These are phyloP conservation scores for Chironomus tentans DNA, from an alignment of 2,888 invertebrate genomes.

Conservation along the genomic window DNA sequence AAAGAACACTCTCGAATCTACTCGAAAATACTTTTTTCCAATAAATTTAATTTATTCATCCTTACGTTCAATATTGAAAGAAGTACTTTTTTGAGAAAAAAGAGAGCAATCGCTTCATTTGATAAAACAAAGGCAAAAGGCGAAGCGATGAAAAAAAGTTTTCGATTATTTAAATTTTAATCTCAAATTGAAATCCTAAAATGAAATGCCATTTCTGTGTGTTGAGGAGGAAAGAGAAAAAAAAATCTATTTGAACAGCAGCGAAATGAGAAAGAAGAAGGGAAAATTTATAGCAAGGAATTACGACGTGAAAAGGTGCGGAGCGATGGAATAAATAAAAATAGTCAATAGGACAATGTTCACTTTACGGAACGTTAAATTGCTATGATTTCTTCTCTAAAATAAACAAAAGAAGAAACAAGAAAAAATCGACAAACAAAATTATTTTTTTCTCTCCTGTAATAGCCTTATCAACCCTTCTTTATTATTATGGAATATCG, in stretches of 20 bases:
- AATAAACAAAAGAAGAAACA: too few species aligned
- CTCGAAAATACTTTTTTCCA: background rate
- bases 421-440: too few species aligned
- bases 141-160: background rate
- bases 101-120: background rate
- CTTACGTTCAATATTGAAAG: slow-evolving; percentile 3
- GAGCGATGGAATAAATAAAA: background rate
- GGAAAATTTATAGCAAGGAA: background rate
- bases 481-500: background rate
- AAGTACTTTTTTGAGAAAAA: background rate
- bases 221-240: background rate
- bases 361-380: too few species aligned
- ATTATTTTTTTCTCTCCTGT: background rate
- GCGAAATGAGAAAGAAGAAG: background rate
- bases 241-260: background rate
- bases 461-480: background rate
- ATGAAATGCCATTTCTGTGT: slow-evolving; percentile 14
- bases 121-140: background rate
- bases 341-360: background rate
- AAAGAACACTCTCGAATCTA: background rate
- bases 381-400: too few species aligned
- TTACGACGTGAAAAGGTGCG: background rate
- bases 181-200: slow-evolving; percentile 18
- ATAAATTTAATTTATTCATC: slow-evolving; percentile 25
- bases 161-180: slow-evolving; percentile 23